Evolutionary conservation across 2,888 invertebrate genomes (phyloP), one percentile per base, ranked within the genome.

Genomic region (Pachycephus smyrnensis): DNA sequence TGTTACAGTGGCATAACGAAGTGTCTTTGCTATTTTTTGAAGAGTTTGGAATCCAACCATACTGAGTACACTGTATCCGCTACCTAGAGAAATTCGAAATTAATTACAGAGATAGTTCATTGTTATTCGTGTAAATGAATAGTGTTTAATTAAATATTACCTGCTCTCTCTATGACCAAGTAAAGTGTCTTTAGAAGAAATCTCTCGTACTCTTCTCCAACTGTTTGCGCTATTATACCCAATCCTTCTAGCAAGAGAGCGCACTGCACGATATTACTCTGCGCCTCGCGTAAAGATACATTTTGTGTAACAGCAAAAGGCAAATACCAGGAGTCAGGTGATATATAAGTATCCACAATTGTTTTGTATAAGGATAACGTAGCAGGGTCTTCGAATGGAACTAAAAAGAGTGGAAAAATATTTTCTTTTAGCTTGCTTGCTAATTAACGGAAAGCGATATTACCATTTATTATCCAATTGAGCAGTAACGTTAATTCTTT

Each of bases 221-320:
- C 90, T 23, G 92, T 90, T 9, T 85, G 79, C 0, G 96, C 95
- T 81, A 95, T 92, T 85, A 93, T 90, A 0, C 95, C 96, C 31
- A 96, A 90, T 1, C 96, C 95, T 89, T 96, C 96, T 0, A 95
- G 92, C 80, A 96, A 92, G 11, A 96, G 88, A 86, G 96, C 96
- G 73, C 93, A 92, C 84, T 94, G 94, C 68, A 94, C 88, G 78
- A 96, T 92, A 91, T 96, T 95, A 76, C 92, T 92, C 86, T 94
- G 94, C 2, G 94, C 94, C n/a, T 90, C 85, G 36, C 84, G 82
- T 37, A 91, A 79, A 35, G 86, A 79, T 31, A 85, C 79, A 68
- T 89, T 83, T 31, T 89, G 82, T 15, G 82, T 83, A 23, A 86
- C 85, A 77, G 85, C 84, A 33, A 89, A 79, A 11, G 90, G 86